phyloP scores from a whole-genome alignment of 1,140 invertebrate species.

The Pantala flavescens region DNA sequence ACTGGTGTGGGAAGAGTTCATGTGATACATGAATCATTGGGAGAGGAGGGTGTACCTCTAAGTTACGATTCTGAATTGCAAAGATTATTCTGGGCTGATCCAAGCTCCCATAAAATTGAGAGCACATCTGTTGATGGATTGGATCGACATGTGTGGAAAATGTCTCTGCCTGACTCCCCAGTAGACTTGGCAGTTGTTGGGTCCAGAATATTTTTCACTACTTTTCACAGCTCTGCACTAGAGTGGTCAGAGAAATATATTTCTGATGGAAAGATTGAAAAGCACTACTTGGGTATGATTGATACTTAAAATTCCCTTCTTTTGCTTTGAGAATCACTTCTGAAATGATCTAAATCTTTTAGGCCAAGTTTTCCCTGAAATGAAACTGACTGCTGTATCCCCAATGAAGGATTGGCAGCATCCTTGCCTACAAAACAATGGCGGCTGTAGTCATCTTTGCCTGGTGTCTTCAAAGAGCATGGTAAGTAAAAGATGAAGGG shows the following conservation, averaged over 20 bases:
- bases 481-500: constrained; percentile 25
- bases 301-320: background rate
- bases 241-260: constrained; percentile 45
- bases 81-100: constrained; percentile 45
- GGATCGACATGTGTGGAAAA: constrained; percentile 20
- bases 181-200: constrained; percentile 20
- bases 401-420: constrained; percentile 35
- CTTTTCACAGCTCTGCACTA: constrained; percentile 36
- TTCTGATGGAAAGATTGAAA: background rate
- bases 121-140: constrained; percentile 40
- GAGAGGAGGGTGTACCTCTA: constrained; percentile 40
- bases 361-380: constrained; percentile 14
- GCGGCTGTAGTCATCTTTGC: constrained; percentile 65
- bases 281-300: background rate
- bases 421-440: constrained; percentile 49
- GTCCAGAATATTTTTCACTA: constrained; percentile 39
- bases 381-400: constrained; percentile 28
- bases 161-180: background rate
- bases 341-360: too few species aligned
- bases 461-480: constrained; percentile 34
- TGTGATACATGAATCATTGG: constrained; percentile 39
- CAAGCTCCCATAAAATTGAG: constrained; percentile 41
- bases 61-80: constrained; percentile 40
- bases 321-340: too few species aligned
- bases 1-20: constrained; percentile 40